Base-by-base conservation (phyloP, 1,140 invertebrate species). In the Cotesia vestalis region DNA sequence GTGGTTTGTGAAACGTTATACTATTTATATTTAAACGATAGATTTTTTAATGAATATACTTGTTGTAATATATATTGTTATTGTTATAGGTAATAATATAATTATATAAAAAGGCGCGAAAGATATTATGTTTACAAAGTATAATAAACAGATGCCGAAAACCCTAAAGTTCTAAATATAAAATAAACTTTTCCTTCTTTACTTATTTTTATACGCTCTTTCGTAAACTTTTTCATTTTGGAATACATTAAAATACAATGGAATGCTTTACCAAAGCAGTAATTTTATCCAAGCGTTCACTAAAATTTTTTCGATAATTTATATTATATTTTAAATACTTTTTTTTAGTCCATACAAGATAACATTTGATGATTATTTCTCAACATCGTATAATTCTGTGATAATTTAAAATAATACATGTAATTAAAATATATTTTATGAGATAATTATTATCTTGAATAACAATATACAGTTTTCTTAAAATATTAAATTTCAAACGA, bases 221-320 rank as follows among this genome's bases (percentile, higher is more conserved):
- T 34, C 36, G 35, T 63, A 63, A 63, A 63, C 34, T 60, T 60
- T 60, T 34, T 20, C 20, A 46, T 11, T 46, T 46, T 46, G 40
- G 40, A 46, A 46, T 46, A 46, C 40, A 46, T 46, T 46, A 6
- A 46, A 46, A 46, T 46, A 11, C 59, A 60, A 20, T 60, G 59
- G 20, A 60, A 60, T 35, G 59, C 59, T 4, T 27, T 35, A 34
- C 59, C 3, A 5, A 6, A 34, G n/a, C 4, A 4, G 8, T 60
- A 34, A 8, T 5, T 61, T 61, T 4, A 12, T 59, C 27, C 40
- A 46, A 46, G 11, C n/a, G 17, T 14, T 57, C 51, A 52, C 51
- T 11, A 1, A 52, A 11, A 52, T 52, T 52, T n/a, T 52, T 52
- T n/a, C 51, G 9, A 52, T n/a, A 11, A 27, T n/a, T 52, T 2